These are phyloP conservation scores for Lamellibrachia satsuma DNA, from an alignment of 2,888 invertebrate species.

Conservation along the genomic window DNA sequence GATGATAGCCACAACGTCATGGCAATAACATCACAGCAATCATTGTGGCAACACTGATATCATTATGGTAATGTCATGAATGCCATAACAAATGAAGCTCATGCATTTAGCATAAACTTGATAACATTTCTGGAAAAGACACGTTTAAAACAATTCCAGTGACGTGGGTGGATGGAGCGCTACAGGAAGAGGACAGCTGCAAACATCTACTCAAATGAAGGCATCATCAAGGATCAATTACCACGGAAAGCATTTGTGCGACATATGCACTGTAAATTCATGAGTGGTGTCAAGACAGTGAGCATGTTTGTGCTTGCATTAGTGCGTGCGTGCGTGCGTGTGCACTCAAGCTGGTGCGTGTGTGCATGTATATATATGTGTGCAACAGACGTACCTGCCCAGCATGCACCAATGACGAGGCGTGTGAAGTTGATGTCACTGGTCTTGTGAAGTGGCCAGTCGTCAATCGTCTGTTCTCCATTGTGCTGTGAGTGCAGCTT, in stretches of 20 bases:
- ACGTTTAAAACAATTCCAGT: neutral
- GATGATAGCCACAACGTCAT: neutral
- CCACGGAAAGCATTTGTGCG: too few species aligned
- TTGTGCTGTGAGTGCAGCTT: constrained; percentile 69
- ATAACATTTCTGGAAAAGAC: neutral
- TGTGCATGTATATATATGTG: neutral
- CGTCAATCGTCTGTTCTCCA: constrained; percentile 78
- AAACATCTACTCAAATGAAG: too few species aligned
- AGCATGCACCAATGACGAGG: constrained; percentile 94
- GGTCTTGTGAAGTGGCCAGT: constrained; percentile 97
- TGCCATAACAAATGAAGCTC: neutral
- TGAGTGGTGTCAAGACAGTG: neutral
- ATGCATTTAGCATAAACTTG: neutral
- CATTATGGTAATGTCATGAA: neutral
- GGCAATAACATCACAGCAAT: neutral
- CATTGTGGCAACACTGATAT: neutral
- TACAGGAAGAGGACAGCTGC: too few species aligned
- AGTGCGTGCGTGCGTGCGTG: neutral
- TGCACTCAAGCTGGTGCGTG: neutral
- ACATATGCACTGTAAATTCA: too few species aligned
- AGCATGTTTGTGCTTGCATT: neutral
- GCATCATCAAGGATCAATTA: too few species aligned
- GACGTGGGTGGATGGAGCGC: neutral
- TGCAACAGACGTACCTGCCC: constrained; percentile 77
- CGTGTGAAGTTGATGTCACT: constrained; percentile 78